These are phyloP conservation scores for Taenioides sp. DNA, from an alignment of 2,797 vertebrate species.

Conservation along the genomic window DNA sequence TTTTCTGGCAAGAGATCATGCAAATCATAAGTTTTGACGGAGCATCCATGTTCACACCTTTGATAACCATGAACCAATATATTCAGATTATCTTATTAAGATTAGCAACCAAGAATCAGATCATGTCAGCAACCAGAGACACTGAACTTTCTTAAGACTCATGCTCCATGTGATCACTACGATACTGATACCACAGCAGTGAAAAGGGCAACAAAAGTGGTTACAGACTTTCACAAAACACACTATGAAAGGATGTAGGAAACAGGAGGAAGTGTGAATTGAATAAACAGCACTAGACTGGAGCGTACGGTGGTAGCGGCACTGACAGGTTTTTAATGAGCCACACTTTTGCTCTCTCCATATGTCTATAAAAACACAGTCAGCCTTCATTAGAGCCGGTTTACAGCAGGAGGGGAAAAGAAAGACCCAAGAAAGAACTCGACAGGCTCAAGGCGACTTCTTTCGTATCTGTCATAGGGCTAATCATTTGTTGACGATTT, in stretches of 20 bases:
- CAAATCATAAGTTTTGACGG: slow-evolving; percentile 63
- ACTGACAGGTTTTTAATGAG: slow-evolving; percentile 72
- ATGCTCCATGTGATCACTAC: slow-evolving; percentile 23
- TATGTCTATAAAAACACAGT: slow-evolving; percentile 59
- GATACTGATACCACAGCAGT: slow-evolving; percentile 10
- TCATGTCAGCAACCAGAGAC: slow-evolving; percentile 14
- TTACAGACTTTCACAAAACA: slow-evolving; percentile 14
- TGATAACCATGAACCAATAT: slow-evolving; percentile 38
- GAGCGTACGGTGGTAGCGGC: slow-evolving; percentile 40
- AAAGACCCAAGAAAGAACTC: slow-evolving; percentile 56
- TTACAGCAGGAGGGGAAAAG: slow-evolving; percentile 46
- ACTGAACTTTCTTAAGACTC: slow-evolving; percentile 35
- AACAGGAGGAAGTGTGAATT: slow-evolving; percentile 39
- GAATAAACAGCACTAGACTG: slow-evolving; percentile 58
- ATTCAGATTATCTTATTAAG: slow-evolving; percentile 24
- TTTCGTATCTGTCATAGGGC: slow-evolving; percentile 60
- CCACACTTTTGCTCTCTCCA: slow-evolving; percentile 56
- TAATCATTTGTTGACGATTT: slow-evolving; percentile 64
- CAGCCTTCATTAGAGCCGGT: slow-evolving; percentile 69
- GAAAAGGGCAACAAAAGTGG: slow-evolving; percentile 7
- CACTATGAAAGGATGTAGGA: slow-evolving; percentile 10
- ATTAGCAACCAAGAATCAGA: slow-evolving; percentile 47
- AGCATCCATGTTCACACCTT: slow-evolving; percentile 40
- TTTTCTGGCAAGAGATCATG: slow-evolving; percentile 51
- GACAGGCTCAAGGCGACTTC: slow-evolving; percentile 56